A percentile compares a stretch with the other conserved stretches of the same genome.
Evolutionary conservation across 2,113 vertebrate species (phyloP).

Genomic region (Caranx melampygus): DNA sequence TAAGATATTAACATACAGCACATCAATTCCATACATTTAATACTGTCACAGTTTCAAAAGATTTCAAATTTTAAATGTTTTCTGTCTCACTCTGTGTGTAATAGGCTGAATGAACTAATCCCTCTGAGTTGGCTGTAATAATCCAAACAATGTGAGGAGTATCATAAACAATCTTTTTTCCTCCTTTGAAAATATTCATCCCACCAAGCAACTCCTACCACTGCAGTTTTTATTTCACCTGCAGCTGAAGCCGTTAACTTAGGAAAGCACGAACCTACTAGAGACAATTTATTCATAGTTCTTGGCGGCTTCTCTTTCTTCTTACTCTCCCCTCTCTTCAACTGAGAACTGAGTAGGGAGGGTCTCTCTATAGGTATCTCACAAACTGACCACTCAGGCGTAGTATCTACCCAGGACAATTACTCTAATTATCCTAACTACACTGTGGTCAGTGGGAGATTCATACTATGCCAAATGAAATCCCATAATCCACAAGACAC

Average conservation of each 20-base stretch:
- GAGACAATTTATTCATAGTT: conserved; percentile 55
- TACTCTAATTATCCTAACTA: conserved; percentile 17
- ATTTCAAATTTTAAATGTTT: not conserved
- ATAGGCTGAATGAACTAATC: conserved; percentile 16
- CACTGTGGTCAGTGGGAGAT: conserved; percentile 12
- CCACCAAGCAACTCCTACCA: not conserved
- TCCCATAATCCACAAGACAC: conserved; percentile 22
- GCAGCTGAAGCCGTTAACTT: conserved; percentile 35
- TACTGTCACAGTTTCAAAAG: not conserved
- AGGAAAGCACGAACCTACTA: conserved; percentile 41
- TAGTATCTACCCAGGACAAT: conserved; percentile 18
- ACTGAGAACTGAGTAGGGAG: not conserved
- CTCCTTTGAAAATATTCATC: not conserved
- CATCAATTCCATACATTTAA: not conserved
- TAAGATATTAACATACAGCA: not conserved
- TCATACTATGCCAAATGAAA: conserved; percentile 18
- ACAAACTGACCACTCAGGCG: conserved; percentile 30
- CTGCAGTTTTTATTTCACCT: conserved; percentile 9
- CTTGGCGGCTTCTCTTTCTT: conserved; percentile 33
- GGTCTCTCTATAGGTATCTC: not conserved
- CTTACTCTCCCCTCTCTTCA: not conserved
- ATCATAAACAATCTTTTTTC: not conserved
- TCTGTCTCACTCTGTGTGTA: not conserved
- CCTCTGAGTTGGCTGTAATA: not conserved
- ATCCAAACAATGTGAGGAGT: not conserved